phyloP scores from a whole-genome alignment of 2,113 vertebrate species.

The Myodes glareolus region DNA sequence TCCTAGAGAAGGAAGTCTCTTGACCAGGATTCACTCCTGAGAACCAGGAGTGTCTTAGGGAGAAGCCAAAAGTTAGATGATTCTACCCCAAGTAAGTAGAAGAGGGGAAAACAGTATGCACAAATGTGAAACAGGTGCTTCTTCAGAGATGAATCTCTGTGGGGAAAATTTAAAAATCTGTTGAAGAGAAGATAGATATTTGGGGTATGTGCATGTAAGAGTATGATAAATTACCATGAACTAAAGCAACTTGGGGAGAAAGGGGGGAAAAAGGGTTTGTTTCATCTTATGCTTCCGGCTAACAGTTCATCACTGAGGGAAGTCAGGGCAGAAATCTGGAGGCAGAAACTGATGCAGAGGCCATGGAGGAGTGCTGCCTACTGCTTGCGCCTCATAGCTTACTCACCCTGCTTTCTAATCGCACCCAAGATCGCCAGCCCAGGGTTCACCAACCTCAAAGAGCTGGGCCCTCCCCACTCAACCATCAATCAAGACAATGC shows the following conservation, averaged over 20 bases:
- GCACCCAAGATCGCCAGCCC: neutral
- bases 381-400: neutral
- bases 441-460: neutral
- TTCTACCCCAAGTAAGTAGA: neutral
- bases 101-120: neutral
- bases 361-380: neutral
- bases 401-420: neutral
- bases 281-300: neutral
- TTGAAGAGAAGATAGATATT: constrained; percentile 43
- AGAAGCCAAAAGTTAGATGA: neutral
- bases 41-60: neutral
- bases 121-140: neutral
- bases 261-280: neutral
- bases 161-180: neutral
- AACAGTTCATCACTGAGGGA: neutral
- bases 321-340: neutral
- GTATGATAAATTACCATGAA: neutral
- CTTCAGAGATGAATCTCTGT: neutral
- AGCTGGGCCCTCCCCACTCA: neutral
- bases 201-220: neutral
- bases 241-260: neutral
- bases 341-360: neutral
- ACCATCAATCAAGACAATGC: neutral
- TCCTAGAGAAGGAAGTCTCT: neutral
- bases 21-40: neutral